Conservation (phyloP, 1,140 invertebrate species). For the Drosophila serrata region DNA sequence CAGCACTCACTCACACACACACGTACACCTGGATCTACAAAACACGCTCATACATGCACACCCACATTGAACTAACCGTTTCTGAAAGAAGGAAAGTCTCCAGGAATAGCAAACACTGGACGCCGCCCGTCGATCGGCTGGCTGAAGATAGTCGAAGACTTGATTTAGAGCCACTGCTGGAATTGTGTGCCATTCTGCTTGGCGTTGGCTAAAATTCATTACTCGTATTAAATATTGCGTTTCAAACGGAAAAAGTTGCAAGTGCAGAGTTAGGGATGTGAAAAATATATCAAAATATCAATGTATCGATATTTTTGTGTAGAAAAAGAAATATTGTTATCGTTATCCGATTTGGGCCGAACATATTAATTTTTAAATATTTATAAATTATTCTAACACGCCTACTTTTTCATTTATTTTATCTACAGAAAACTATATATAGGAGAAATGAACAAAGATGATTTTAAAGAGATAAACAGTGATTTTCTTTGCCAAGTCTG, state of each 20-base stretch:
- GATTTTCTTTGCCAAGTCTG: not conserved
- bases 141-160: slow-evolving; percentile 74
- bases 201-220: slow-evolving; percentile 71
- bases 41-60: slow-evolving; percentile 5
- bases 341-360: not conserved
- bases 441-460: not conserved
- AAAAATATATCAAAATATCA: slow-evolving; percentile 9
- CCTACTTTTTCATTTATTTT: not conserved
- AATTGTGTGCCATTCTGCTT: slow-evolving; percentile 76
- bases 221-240: slow-evolving; percentile 56
- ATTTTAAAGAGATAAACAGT: not conserved
- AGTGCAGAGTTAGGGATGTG: slow-evolving; percentile 28
- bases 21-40: slow-evolving; percentile 13
- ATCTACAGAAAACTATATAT: not conserved
- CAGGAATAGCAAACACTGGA: slow-evolving; percentile 77
- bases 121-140: slow-evolving; percentile 64
- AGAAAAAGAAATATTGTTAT: not conserved
- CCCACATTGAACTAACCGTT: slow-evolving; percentile 67
- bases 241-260: slow-evolving; percentile 52
- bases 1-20: slow-evolving; percentile 17
- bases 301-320: slow-evolving; percentile 4
- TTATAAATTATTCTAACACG: not conserved
- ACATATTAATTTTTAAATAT: not conserved
- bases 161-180: slow-evolving; percentile 77
- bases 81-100: slow-evolving; percentile 79